phyloP scores from a whole-genome alignment of 2,113 vertebrate genomes.

The Leiothrix lutea region DNA sequence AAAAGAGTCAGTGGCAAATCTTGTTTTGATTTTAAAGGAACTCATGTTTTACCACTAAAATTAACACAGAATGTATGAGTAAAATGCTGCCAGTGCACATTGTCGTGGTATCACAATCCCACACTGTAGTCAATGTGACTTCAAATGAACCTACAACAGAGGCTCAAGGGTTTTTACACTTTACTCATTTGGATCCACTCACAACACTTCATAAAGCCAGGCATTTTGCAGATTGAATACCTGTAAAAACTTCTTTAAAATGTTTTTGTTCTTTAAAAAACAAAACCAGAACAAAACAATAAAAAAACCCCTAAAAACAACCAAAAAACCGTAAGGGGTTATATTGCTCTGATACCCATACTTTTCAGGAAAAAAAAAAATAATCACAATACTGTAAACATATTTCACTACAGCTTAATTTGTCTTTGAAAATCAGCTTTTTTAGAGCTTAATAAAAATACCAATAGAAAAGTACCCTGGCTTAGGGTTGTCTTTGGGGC shows the following conservation, averaged over 20 bases:
- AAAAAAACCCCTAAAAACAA: no score
- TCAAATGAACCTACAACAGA: not conserved
- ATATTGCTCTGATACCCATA: no score
- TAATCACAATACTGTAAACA: not conserved
- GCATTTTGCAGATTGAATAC: not conserved
- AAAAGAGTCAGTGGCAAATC: not conserved
- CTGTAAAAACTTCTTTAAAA: not conserved
- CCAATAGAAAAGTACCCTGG: not conserved
- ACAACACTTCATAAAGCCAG: not conserved
- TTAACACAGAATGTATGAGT: not conserved
- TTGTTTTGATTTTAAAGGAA: not conserved
- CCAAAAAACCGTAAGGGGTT: rapidly evolving
- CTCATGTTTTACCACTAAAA: not conserved
- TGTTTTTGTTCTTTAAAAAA: not conserved
- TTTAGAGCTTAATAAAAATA: not conserved
- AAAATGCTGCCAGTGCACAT: not conserved
- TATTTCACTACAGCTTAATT: not conserved
- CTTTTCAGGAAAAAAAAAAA: not conserved
- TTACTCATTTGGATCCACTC: not conserved
- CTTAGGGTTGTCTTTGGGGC: not conserved
- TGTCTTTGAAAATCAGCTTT: not conserved
- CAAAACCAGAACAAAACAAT: no score
- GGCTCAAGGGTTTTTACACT: not conserved
- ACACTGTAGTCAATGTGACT: not conserved
- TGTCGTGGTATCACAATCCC: not conserved